phyloP scores from a whole-genome alignment of 2,113 vertebrate genomes.

The Ceyx cyanopectus region DNA sequence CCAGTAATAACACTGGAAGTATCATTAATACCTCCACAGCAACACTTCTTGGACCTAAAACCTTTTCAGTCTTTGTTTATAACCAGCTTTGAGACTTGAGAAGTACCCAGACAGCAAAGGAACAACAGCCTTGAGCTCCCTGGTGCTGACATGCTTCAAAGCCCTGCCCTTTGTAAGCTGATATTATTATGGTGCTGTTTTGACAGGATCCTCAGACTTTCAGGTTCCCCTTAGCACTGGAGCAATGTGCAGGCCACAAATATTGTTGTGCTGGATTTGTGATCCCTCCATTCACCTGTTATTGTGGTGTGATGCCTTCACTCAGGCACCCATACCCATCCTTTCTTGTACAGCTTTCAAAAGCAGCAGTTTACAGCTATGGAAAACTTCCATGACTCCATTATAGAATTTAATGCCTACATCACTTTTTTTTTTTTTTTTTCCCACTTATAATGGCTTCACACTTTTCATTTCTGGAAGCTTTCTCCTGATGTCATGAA shows the following conservation, averaged over 20 bases:
- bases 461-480: background rate
- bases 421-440: background rate
- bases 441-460: background rate
- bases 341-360: slow-evolving; percentile 28
- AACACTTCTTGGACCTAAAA: background rate
- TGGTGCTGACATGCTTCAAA: slow-evolving; percentile 26
- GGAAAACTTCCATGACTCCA: slow-evolving; percentile 19
- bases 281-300: slow-evolving; percentile 21
- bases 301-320: slow-evolving; percentile 26
- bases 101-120: background rate
- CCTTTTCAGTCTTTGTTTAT: background rate
- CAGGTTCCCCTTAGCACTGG: slow-evolving; percentile 50
- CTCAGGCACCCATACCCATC: slow-evolving; percentile 35
- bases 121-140: background rate
- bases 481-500: background rate
- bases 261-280: slow-evolving; percentile 5
- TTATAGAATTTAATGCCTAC: background rate
- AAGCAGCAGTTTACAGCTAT: slow-evolving; percentile 15
- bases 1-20: background rate
- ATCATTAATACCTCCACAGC: background rate
- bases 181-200: slow-evolving; percentile 58
- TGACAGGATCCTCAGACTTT: slow-evolving; percentile 18
- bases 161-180: slow-evolving; percentile 29
- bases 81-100: background rate
- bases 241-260: slow-evolving; percentile 61